Conservation (phyloP, 2,888 invertebrate genomes). For the Oegoconia quadripuncta region DNA sequence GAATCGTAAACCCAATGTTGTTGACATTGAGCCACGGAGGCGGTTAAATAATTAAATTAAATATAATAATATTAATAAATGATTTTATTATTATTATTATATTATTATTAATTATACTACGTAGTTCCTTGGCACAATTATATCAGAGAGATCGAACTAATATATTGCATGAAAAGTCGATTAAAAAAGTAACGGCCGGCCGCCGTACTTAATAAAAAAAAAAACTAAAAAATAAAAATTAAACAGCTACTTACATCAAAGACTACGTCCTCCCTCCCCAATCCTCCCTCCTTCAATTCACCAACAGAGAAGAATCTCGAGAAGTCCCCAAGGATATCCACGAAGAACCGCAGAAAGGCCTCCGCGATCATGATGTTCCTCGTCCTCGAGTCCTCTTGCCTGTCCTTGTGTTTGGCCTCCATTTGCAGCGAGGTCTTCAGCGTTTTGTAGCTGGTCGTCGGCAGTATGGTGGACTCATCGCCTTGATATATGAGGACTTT, state of each 20-base stretch:
- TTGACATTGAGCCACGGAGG: too few relatives aligned
- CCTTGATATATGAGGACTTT: conserved; percentile 83
- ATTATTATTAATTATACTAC: too few relatives aligned
- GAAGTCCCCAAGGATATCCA: conserved; percentile 87
- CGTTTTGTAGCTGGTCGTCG: conserved; percentile 83
- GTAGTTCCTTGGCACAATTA: too few relatives aligned
- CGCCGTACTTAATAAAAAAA: not conserved
- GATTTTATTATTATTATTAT: too few relatives aligned
- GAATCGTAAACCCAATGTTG: too few relatives aligned
- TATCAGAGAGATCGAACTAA: too few relatives aligned
- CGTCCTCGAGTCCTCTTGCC: conserved; percentile 44
- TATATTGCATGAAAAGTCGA: too few relatives aligned
- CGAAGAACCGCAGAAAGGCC: conserved; percentile 86
- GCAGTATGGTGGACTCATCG: conserved; percentile 88
- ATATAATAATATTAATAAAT: too few relatives aligned
- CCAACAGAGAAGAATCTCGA: conserved; percentile 70
- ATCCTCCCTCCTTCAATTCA: conserved; percentile 41
- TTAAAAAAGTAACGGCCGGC: too few relatives aligned
- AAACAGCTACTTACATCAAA: conserved; percentile 57
- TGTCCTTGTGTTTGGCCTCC: conserved; percentile 65
- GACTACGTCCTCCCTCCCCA: conserved; percentile 54
- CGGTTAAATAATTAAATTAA: too few relatives aligned
- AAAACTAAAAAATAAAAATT: conserved; percentile 4
- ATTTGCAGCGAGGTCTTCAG: conserved; percentile 77
- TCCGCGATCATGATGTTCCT: conserved; percentile 88